Evolutionary conservation across 2,888 invertebrate genomes (phyloP), one percentile per base, ranked within the genome.

Genomic region (Pegoplata infirma): DNA sequence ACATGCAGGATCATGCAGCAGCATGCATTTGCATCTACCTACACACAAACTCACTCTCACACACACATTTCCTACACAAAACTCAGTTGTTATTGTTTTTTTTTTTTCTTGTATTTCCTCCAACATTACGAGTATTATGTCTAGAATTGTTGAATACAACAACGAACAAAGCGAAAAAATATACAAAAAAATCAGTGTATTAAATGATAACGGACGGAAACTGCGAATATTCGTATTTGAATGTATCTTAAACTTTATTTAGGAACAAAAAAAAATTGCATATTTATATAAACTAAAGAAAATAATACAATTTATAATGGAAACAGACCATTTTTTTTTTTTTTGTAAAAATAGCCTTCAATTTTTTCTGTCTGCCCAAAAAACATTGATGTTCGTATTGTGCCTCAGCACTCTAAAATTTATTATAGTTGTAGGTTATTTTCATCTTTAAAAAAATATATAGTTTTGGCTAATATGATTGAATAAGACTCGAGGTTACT

Each of bases 151-250:
- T 53, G 58, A 71, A 63, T 44, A 40, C 36, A 49, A 53, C 23
- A 76, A 44, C 19, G 28, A 17, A 32, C 17, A 19, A 56, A 19
- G 5, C 28, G 16, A 16, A 3, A 3, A 19, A 17, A n/a, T 10
- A 28, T 3, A 23, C 51, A 58, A 49, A 61, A 47, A 61, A 68
- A 80, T 68, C 76, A 80, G 74, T 80, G 81, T 82, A 82, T 82
- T 83, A 81, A 85, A 86, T 86, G 85, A 87, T 86, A 87, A 85
- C 85, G 84, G 81, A 83, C 69, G 58, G 68, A 73, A n/a, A 76
- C 63, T 68, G 49, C 49, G 68, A 75, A 75, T 61, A 55, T 79
- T 58, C 5, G 56, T 74, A 59, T 66, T 75, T 71, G 61, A 53
- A 68, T 49, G 66, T 72, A 63, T 69, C 55, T 53, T 47, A 44